Evolutionary conservation across 2,113 vertebrate genomes (phyloP).

Genomic region (Spilogale gracilis): DNA sequence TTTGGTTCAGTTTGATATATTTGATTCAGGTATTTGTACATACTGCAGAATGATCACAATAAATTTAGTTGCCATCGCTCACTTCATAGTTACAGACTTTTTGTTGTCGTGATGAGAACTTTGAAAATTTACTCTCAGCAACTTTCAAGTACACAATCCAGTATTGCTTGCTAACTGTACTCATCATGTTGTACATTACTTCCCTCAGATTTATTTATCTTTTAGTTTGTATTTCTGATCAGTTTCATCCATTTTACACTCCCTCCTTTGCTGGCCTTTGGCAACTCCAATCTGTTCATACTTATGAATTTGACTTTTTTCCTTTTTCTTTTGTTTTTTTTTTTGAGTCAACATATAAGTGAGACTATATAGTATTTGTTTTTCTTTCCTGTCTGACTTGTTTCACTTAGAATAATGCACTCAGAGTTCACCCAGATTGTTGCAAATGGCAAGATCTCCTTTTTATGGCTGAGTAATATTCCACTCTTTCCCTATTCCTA

Average conservation of each 20-base stretch:
- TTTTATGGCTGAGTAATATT: neutral
- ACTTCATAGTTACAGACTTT: neutral
- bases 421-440: neutral
- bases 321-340: neutral
- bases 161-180: neutral
- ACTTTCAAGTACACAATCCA: neutral
- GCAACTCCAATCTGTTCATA: neutral
- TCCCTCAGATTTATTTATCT: neutral
- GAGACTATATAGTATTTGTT: neutral
- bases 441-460: neutral
- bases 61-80: neutral
- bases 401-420: neutral
- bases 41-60: neutral
- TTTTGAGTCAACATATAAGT: neutral
- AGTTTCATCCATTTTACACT: neutral
- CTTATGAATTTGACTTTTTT: neutral
- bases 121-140: neutral
- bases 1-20: neutral
- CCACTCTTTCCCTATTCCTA: neutral
- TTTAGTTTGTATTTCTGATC: neutral
- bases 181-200: neutral
- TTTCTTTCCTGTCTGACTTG: neutral
- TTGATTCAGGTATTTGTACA: neutral
- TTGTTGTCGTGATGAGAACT: neutral
- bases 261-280: neutral